Evolutionary conservation across 1,140 invertebrate genomes (phyloP).

Genomic region (Drosophila nikananu): DNA sequence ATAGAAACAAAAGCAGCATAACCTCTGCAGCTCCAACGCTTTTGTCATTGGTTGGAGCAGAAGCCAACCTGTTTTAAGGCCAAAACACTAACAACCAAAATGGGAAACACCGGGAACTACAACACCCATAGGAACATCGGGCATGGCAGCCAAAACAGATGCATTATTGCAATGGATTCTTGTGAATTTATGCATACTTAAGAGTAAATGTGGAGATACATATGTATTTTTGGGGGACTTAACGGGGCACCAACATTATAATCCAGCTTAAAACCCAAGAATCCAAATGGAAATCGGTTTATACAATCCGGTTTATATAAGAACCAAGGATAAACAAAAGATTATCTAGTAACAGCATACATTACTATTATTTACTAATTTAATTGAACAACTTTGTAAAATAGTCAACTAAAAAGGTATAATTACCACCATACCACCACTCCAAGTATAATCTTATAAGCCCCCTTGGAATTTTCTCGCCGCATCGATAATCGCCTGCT

Average conservation of each 20-base stretch:
- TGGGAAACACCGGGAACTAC: neutral
- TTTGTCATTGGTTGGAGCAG: constrained; percentile 4
- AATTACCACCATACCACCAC: constrained; percentile 12
- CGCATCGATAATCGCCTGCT: constrained; percentile 25
- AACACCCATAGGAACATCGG: neutral
- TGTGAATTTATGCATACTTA: constrained; percentile 1
- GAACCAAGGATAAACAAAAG: too few relatives aligned
- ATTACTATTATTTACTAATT: neutral
- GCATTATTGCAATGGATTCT: constrained; percentile 24
- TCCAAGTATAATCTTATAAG: constrained; percentile 2
- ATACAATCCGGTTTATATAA: too few relatives aligned
- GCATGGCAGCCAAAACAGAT: neutral
- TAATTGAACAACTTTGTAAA: neutral
- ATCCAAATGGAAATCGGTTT: neutral
- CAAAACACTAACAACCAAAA: constrained; percentile 3
- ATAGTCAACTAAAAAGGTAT: neutral
- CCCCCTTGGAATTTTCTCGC: neutral
- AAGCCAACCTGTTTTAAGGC: constrained; percentile 17
- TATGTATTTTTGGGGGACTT: neutral
- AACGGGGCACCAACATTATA: neutral
- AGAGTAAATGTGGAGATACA: neutral
- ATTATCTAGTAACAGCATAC: too few relatives aligned
- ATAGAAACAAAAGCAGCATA: constrained; percentile 31
- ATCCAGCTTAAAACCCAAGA: neutral
- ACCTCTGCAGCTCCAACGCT: constrained; percentile 24